A percentile compares a stretch with the other conserved stretches of the same genome.
These are phyloP conservation scores for Yponomeuta cagnagella DNA, from an alignment of 2,888 invertebrate species.

Conservation along the genomic window DNA sequence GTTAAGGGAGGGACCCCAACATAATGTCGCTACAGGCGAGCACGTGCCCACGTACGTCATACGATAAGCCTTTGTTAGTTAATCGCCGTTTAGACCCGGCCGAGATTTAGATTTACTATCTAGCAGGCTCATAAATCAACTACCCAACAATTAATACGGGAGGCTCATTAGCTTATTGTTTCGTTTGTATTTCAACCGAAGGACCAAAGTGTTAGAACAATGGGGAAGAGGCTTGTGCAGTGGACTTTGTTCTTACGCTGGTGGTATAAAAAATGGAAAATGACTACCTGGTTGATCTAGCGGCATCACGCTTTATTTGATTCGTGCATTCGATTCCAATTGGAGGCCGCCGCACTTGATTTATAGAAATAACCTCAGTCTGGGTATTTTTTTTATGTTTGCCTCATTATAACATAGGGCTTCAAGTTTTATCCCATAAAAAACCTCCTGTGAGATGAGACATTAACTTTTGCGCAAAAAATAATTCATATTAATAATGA, in stretches of 20 bases:
- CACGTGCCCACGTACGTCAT: conserved; percentile 59
- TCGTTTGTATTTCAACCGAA: neutral
- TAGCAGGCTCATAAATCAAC: neutral
- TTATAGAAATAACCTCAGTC: too few relatives aligned
- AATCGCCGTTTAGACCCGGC: conserved; percentile 36
- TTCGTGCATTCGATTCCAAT: too few relatives aligned
- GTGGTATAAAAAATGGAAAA: neutral
- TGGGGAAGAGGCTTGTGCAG: neutral
- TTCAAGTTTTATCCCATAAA: too few relatives aligned
- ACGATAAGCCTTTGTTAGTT: conserved; percentile 62
- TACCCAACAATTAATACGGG: neutral
- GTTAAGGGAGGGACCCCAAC: neutral
- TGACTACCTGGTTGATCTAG: too few relatives aligned
- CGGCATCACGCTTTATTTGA: too few relatives aligned
- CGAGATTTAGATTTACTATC: conserved; percentile 14
- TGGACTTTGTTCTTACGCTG: too few relatives aligned
- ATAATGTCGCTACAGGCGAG: conserved; percentile 41
- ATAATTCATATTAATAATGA: too few relatives aligned
- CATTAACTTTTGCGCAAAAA: too few relatives aligned
- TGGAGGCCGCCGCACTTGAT: too few relatives aligned
- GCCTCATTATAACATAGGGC: too few relatives aligned
- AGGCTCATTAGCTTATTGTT: conserved; percentile 1
- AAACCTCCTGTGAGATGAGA: too few relatives aligned
- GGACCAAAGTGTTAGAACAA: neutral
- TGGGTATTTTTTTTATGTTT: too few relatives aligned